phyloP scores from a whole-genome alignment of 1,140 invertebrate genomes.

The Popillia japonica region DNA sequence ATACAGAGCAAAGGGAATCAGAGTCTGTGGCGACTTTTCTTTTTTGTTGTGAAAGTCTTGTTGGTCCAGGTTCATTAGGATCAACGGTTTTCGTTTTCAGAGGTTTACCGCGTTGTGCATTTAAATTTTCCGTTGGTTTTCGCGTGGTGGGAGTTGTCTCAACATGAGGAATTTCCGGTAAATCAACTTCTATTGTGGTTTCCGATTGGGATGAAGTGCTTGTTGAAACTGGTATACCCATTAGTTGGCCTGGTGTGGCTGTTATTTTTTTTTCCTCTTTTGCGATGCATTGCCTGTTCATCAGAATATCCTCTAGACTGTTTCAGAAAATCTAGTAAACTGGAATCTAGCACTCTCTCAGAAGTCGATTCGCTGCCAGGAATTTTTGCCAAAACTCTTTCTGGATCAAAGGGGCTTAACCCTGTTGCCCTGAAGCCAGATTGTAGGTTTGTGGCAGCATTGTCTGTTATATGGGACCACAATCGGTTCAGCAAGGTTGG shows the following conservation, averaged over 20 bases:
- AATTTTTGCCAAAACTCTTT: conserved; percentile 5
- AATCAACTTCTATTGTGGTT: neutral
- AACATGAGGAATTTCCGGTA: neutral
- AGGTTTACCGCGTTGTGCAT: neutral
- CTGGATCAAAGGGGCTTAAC: conserved; percentile 5
- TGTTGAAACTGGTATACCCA: neutral
- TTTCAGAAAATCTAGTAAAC: conserved; percentile 17
- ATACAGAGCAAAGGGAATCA: conserved; percentile 18
- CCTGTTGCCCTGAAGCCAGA: conserved; percentile 29
- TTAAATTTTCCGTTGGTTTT: neutral
- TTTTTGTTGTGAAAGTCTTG: neutral
- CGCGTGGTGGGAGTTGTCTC: conserved; percentile 2
- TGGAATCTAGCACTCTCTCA: neutral
- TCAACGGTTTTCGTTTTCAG: conserved; percentile 7
- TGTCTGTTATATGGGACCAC: conserved; percentile 9
- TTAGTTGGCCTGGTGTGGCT: neutral
- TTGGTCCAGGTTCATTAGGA: conserved; percentile 22
- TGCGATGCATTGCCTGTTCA: neutral
- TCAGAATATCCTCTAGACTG: neutral
- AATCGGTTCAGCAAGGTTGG: conserved; percentile 34
- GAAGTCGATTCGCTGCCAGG: neutral
- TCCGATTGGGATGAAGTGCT: neutral
- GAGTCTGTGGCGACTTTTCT: neutral
- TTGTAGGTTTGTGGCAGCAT: neutral
- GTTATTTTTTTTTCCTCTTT: conserved; percentile 6